Conservation (phyloP, 2,113 vertebrate species). For the Corythornis cristatus region DNA sequence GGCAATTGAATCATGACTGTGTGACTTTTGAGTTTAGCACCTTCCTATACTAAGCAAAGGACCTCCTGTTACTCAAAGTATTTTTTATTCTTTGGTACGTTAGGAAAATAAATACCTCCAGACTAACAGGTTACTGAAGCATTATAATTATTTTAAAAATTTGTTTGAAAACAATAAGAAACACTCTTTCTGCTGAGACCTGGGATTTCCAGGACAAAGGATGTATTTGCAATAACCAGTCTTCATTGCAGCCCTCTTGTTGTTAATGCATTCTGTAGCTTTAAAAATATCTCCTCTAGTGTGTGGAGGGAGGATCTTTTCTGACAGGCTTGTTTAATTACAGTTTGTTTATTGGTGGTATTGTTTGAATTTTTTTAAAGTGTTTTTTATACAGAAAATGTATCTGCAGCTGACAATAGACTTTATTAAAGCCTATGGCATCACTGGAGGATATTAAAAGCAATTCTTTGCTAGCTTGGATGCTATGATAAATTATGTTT, state of each 20-base stretch:
- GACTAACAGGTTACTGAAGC: neutral
- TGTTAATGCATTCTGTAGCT: neutral
- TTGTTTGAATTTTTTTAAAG: neutral
- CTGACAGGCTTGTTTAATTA: neutral
- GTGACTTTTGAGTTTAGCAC: neutral
- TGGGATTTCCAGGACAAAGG: neutral
- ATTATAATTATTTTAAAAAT: neutral
- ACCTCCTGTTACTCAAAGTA: neutral
- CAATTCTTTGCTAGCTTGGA: slow-evolving; percentile 38
- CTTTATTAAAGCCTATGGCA: neutral
- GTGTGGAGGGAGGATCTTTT: neutral
- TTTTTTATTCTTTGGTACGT: neutral
- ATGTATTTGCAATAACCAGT: neutral
- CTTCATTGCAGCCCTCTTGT: neutral
- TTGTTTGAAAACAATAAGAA: neutral
- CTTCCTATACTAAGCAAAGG: neutral
- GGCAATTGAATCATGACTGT: neutral
- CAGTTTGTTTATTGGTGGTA: neutral
- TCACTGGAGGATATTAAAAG: slow-evolving; percentile 38
- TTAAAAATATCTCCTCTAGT: neutral
- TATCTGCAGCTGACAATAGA: neutral
- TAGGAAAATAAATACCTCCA: neutral
- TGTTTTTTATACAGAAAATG: neutral
- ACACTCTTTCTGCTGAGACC: neutral
- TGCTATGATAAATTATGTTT: slow-evolving; percentile 19